Evolutionary conservation across 2,113 vertebrate species (phyloP).

Genomic region (Smithornis capensis): DNA sequence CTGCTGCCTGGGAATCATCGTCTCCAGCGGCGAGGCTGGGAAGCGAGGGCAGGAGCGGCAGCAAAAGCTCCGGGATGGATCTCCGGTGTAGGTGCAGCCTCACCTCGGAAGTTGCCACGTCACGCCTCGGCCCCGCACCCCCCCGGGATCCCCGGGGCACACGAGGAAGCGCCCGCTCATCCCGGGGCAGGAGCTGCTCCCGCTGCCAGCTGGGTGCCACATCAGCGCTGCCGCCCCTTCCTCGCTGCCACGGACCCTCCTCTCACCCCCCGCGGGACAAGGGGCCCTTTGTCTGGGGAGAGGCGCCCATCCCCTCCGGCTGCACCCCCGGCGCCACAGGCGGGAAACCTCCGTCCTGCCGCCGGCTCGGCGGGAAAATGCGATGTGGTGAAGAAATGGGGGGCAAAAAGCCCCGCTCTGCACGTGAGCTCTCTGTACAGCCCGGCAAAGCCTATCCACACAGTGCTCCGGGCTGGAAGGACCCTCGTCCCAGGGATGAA

Average conservation of each 20-base stretch:
- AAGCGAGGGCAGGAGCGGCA: background rate
- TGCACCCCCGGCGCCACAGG: background rate
- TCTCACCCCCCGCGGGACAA: background rate
- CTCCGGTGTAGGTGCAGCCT: background rate
- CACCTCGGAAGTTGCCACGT: conserved; percentile 51
- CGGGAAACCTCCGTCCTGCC: background rate
- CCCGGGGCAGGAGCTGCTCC: background rate
- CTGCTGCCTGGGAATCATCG: background rate
- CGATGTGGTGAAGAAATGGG: rapidly evolving
- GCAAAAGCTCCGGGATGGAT: background rate
- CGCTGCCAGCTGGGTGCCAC: background rate
- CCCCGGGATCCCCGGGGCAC: background rate
- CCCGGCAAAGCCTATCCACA: rapidly evolving
- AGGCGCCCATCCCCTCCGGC: background rate
- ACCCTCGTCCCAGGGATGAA: rapidly evolving
- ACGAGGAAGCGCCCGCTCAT: background rate
- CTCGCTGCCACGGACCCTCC: background rate
- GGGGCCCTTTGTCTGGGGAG: background rate
- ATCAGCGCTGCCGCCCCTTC: background rate
- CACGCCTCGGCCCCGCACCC: background rate
- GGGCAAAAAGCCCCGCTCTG: background rate
- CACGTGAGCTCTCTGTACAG: background rate
- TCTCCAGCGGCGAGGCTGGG: background rate
- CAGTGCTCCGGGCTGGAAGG: rapidly evolving
- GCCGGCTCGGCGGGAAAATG: rapidly evolving